Evolutionary conservation across 2,888 invertebrate species (phyloP), one percentile per base, ranked within the genome.

Genomic region (Phalera bucephala): DNA sequence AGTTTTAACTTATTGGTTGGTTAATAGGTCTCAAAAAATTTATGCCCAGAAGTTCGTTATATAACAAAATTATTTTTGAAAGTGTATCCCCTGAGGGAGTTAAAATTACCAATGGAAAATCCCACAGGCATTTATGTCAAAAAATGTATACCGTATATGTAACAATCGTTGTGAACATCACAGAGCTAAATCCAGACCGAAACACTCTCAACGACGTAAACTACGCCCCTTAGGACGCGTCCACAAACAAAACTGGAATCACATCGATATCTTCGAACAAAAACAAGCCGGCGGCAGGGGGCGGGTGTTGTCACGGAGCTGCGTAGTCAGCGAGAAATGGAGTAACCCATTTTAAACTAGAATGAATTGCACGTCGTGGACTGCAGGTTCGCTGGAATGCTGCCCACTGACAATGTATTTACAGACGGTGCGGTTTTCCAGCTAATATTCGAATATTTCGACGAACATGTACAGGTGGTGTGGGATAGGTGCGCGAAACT

Each of bases 261-360:
- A 47, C 61, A 51, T 64, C 70, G 70, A 77, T 71, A 70, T 71
- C 68, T 65, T 59, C 52, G 63, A 63, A 57, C 64, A 75, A 74
- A 77, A 77, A 75, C 72, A 72, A 64, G 72, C 72, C 57, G 60
- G 55, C n/a, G n/a, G n/a, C n/a, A 60, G 70, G 70, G 66, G 72
- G 72, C 69, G 70, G 67, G 68, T 64, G 72, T 75, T 82, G 83
- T 83, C 81, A 81, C 75, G 64, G 72, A 77, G 69, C 65, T 75
- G 82, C 79, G 70, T 70, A 80, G 81, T 85, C 85, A 85, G 80
- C 83, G 77, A 72, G 77, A 82, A 85, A 80, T 77, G 75, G 78
- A 81, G 77, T 83, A 83, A 84, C 84, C 86, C 77, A 85, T 84
- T 85, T 85, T 81, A 83, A 84, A 83, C 80, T 78, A 80, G 82